Evolutionary conservation across 2,888 invertebrate genomes (phyloP).

Genomic region (Caenorhabditis uteleia): DNA sequence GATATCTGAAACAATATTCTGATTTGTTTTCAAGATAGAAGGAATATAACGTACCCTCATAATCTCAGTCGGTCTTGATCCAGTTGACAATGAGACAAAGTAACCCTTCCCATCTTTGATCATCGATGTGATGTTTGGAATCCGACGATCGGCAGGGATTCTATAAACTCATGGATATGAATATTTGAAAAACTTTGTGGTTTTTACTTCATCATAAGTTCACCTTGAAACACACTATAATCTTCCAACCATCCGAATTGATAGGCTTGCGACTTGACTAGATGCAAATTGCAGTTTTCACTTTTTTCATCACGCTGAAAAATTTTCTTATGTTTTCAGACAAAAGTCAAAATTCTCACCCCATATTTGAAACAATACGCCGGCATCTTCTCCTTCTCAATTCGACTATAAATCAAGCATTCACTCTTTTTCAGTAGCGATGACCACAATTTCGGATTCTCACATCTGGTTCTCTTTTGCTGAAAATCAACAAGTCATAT

Average conservation of each 20-base stretch:
- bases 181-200: background rate
- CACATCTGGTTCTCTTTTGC: no score
- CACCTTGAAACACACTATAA: conserved; percentile 52
- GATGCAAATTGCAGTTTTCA: conserved; percentile 53
- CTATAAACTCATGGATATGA: conserved; percentile 6
- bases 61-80: conserved; percentile 5
- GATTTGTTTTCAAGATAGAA: background rate
- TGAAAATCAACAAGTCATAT: no score
- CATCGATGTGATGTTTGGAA: conserved; percentile 1
- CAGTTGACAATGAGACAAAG: conserved; percentile 10
- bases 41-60: conserved; percentile 5
- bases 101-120: conserved; percentile 19
- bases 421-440: conserved; percentile 11
- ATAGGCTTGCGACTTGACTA: conserved; percentile 33
- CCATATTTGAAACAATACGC: conserved; percentile 25
- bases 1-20: conserved; percentile 14
- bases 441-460: no score
- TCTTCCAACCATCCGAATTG: conserved; percentile 63
- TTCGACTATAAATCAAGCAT: conserved; percentile 20
- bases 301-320: conserved; percentile 28
- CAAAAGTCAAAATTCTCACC: conserved; percentile 5
- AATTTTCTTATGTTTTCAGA: background rate
- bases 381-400: conserved; percentile 10
- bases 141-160: background rate
- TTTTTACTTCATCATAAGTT: conserved; percentile 34